Evolutionary conservation across 2,888 invertebrate species (phyloP), one percentile per base, ranked within the genome.

Genomic region (Barypeithes pellucidus): DNA sequence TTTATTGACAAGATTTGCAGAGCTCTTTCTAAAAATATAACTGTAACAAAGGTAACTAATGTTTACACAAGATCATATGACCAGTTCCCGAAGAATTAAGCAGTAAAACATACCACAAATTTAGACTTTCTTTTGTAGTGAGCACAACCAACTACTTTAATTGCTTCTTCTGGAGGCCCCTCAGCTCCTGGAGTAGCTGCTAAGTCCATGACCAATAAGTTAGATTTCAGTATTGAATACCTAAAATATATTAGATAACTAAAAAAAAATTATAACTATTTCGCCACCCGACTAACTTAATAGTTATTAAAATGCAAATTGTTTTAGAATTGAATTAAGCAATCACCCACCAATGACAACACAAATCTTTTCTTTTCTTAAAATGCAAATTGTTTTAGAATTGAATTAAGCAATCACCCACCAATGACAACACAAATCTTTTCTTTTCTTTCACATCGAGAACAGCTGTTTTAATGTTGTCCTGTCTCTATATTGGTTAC

Each of bases 81-180:
- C 12, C 14, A 61, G 3, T 29, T 57, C 22, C 20, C 43, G 3
- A 67, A 33, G 1, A 68, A 54, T 18, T 57, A 24, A 43, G n/a
- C 9, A 18, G 68, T 12, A 57, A 29, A 20, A 88, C 93, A 90
- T 88, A 95, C 95, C 88, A 95, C 94, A 87, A 95, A 94, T 88
- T 94, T 94, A 60, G 94, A 94, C 85, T 93, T 91, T 81, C 95
- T 89, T 85, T 94, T 93, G 84, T 95, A 95, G 87, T 95, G 95
- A 79, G 91, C 90, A 87, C 95, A 95, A 72, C 95, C 95, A 77
- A 90, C 86, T 22, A 88, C 87, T 85, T 90, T 84, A 65, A 83
- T 88, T 81, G 87, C 87, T 65, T 84, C 85, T 79, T 84, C 84
- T 33, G 84, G 84, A 18, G 85, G 84, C 0, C 84, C 83, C 72